Evolutionary conservation across 2,888 invertebrate genomes (phyloP).

Genomic region (Lissocephala sabroskyi): DNA sequence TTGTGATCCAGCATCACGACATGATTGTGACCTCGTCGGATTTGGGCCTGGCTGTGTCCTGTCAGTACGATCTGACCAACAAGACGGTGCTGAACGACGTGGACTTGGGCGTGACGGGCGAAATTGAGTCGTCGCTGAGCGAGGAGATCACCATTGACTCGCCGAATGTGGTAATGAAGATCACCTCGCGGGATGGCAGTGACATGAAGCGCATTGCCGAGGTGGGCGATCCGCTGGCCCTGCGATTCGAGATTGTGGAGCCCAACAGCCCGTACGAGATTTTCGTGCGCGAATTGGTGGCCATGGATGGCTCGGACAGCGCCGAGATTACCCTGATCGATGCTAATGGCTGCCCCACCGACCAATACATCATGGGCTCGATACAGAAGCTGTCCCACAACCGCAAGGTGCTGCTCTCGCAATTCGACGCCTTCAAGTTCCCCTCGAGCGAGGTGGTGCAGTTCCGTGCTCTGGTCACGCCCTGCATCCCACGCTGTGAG

Average conservation of each 20-base stretch:
- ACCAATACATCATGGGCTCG: conserved; percentile 96
- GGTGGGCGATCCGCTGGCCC: conserved; percentile 92
- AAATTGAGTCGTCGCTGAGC: conserved; percentile 87
- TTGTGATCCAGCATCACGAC: conserved; percentile 95
- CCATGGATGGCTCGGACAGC: conserved; percentile 94
- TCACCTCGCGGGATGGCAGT: conserved; percentile 88
- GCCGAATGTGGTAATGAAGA: conserved; percentile 95
- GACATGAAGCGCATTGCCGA: conserved; percentile 90
- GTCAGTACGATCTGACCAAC: conserved; percentile 94
- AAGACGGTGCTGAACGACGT: conserved; percentile 95
- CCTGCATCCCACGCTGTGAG: conserved; percentile 94
- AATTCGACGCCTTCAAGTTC: conserved; percentile 97
- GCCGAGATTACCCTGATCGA: conserved; percentile 95
- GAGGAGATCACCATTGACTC: conserved; percentile 95
- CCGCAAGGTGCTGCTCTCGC: conserved; percentile 88
- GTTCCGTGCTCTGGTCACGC: conserved; percentile 94
- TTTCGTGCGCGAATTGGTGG: conserved; percentile 93
- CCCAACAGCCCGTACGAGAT: conserved; percentile 95
- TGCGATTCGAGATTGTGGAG: conserved; percentile 93
- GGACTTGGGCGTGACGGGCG: conserved; percentile 90
- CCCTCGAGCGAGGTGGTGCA: conserved; percentile 96
- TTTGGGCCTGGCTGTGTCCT: conserved; percentile 92
- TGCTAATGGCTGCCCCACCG: conserved; percentile 92
- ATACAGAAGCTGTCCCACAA: conserved; percentile 86
- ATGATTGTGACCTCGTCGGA: conserved; percentile 96